phyloP scores from a whole-genome alignment of 2,888 invertebrate species.

The Capitulum mitella region DNA sequence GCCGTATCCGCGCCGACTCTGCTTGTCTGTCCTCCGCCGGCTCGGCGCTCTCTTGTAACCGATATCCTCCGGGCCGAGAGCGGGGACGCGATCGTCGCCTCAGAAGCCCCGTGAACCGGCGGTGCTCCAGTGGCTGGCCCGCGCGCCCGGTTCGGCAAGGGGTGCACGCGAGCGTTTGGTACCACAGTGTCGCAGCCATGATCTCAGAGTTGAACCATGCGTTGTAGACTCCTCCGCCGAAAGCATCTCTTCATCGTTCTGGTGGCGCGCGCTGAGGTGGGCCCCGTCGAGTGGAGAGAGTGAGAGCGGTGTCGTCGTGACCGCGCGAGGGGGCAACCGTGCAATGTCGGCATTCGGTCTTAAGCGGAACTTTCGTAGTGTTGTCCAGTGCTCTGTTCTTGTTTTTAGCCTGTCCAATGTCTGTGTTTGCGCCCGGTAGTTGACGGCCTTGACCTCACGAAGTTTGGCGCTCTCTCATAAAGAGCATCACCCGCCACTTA shows the following conservation, averaged over 20 bases:
- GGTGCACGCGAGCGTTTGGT: not conserved
- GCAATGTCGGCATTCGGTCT: not conserved
- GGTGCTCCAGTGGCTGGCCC: no score
- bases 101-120: no score
- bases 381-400: not conserved
- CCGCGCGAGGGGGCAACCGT: not conserved
- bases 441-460: no score
- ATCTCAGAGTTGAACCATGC: not conserved
- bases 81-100: no score
- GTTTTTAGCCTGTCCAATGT: not conserved
- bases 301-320: not conserved
- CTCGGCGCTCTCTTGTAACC: no score
- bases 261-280: not conserved
- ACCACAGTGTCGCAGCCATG: not conserved
- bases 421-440: not conserved
- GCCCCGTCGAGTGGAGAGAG: no score
- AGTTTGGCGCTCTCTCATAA: no score
- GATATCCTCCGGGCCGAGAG: no score
- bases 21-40: no score
- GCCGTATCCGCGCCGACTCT: not conserved
- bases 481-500: not conserved
- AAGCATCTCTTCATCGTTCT: not conserved
- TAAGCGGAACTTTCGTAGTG: not conserved
- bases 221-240: not conserved
- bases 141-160: no score